Conservation (phyloP, 2,888 invertebrate genomes). For the Blomia tropicalis region DNA sequence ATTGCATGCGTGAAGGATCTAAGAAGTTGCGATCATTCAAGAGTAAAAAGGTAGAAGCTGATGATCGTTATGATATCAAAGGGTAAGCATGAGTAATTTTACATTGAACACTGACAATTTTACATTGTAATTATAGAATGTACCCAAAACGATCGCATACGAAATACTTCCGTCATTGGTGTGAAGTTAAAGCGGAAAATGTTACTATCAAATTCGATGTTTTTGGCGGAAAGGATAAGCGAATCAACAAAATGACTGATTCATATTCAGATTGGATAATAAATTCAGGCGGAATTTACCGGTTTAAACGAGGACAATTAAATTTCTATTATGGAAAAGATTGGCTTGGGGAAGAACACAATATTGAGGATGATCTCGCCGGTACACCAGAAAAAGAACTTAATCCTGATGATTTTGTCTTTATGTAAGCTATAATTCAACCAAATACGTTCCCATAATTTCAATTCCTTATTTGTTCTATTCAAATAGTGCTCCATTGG, state of each 20-base stretch:
- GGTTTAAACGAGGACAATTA: slow-evolving; percentile 20
- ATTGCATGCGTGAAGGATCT: slow-evolving; percentile 16
- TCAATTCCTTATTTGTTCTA: not conserved
- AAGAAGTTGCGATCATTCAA: slow-evolving; percentile 13
- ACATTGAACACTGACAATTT: not conserved
- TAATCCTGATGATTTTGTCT: slow-evolving; percentile 18
- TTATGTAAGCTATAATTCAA: not conserved
- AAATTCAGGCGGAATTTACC: slow-evolving; percentile 21
- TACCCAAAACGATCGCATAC: not conserved
- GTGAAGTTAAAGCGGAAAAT: slow-evolving; percentile 18
- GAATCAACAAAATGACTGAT: slow-evolving; percentile 20
- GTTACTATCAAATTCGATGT: slow-evolving; percentile 21
- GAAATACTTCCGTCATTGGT: slow-evolving; percentile 23
- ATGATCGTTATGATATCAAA: slow-evolving; percentile 23
- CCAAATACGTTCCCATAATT: not conserved
- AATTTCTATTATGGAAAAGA: slow-evolving; percentile 22
- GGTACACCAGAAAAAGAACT: slow-evolving; percentile 22
- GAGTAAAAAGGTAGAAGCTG: slow-evolving; percentile 13
- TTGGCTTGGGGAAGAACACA: slow-evolving; percentile 23
- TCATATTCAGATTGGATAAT: slow-evolving; percentile 24
- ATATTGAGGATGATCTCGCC: slow-evolving; percentile 17
- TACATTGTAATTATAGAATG: slow-evolving; percentile 7
- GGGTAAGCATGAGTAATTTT: slow-evolving; percentile 16
- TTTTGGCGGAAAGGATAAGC: slow-evolving; percentile 21
- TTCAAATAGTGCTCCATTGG: slow-evolving; percentile 20